These are phyloP conservation scores for Hepsetus odoe DNA, from an alignment of 2,113 vertebrate species.

Conservation along the genomic window DNA sequence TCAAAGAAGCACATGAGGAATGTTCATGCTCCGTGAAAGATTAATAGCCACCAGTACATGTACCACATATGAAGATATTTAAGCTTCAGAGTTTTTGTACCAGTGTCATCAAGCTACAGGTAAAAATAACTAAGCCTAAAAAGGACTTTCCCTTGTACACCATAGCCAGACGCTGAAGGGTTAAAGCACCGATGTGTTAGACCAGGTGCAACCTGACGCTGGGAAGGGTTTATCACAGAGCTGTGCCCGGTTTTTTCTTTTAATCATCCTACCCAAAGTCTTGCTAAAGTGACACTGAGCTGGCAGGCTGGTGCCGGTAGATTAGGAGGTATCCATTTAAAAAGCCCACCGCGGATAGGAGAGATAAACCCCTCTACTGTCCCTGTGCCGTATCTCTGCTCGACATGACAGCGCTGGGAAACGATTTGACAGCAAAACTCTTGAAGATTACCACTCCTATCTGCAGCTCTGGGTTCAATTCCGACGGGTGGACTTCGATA, in stretches of 20 bases:
- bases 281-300: conserved; percentile 60
- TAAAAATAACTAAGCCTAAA: neutral
- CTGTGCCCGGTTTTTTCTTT: conserved; percentile 20
- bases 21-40: too few relatives aligned
- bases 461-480: conserved; percentile 68
- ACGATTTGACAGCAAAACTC: conserved; percentile 67
- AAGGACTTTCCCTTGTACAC: neutral
- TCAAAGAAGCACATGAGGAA: too few relatives aligned
- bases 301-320: conserved; percentile 53
- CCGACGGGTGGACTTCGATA: conserved; percentile 62
- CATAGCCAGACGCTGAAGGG: neutral
- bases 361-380: conserved; percentile 69
- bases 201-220: neutral
- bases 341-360: conserved; percentile 59
- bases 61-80: too few relatives aligned
- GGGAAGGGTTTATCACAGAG: conserved; percentile 27
- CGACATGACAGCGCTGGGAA: conserved; percentile 60
- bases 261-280: conserved; percentile 51
- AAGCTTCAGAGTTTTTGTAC: too few relatives aligned
- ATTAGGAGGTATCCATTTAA: conserved; percentile 69
- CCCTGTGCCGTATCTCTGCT: conserved; percentile 56
- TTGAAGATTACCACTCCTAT: conserved; percentile 72
- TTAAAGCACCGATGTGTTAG: conserved; percentile 9
- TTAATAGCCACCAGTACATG: too few relatives aligned
- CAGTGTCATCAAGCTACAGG: too few relatives aligned